Evolutionary conservation across 2,797 vertebrate species (phyloP).

Genomic region (Buceros bicornis): DNA sequence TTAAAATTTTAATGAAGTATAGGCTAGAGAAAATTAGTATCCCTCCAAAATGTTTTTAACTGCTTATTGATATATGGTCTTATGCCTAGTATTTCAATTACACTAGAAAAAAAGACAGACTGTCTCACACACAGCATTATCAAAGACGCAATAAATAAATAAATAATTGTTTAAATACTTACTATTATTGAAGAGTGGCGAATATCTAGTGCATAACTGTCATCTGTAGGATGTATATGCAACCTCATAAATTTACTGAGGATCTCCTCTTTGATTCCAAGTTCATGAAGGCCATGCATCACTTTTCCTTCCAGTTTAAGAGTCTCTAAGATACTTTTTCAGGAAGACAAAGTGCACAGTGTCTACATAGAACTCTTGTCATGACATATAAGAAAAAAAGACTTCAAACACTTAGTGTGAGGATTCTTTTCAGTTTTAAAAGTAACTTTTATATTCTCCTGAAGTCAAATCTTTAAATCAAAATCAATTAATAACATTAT

Average conservation of each 20-base stretch:
- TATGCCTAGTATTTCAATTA: background rate
- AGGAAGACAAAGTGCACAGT: conserved; percentile 38
- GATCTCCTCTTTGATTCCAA: conserved; percentile 87
- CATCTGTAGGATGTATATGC: conserved; percentile 80
- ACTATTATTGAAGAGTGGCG: conserved; percentile 91
- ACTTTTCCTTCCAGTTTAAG: conserved; percentile 90
- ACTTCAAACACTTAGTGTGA: background rate
- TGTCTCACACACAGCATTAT: background rate
- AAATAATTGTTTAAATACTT: conserved; percentile 56
- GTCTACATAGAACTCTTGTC: background rate
- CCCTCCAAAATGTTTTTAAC: background rate
- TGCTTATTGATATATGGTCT: background rate
- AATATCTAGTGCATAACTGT: conserved; percentile 90
- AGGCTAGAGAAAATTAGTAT: background rate
- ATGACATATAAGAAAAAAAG: background rate
- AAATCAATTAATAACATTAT: background rate
- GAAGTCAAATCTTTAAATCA: background rate
- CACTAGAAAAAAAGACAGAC: background rate
- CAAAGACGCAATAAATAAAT: background rate
- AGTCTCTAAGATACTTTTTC: conserved; percentile 87
- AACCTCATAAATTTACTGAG: conserved; percentile 87
- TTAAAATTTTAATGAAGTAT: background rate
- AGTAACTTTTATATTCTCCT: background rate
- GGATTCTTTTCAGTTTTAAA: background rate
- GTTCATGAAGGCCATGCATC: conserved; percentile 91